Percentiles rank a stretch among this genome's conserved stretches.
phyloP scores from a whole-genome alignment of 2,113 vertebrate species.

The Apteryx owenii region DNA sequence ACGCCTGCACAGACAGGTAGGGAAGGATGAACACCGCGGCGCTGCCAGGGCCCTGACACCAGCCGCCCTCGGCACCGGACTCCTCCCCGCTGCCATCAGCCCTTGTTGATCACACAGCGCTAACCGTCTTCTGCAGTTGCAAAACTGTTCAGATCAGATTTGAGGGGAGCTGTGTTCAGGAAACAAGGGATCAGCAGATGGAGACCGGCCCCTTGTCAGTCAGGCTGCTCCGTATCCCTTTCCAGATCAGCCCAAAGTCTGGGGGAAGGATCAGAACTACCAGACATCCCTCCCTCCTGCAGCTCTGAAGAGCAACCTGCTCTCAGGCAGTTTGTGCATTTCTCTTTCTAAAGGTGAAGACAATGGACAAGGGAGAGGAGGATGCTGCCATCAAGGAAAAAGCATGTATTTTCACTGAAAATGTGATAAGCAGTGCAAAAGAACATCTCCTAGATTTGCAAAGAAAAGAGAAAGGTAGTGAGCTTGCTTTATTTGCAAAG shows the following conservation, averaged over 20 bases:
- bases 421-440: not conserved
- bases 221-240: not conserved
- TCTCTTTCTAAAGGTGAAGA: not conserved
- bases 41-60: not conserved
- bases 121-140: not conserved
- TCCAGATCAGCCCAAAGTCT: not conserved
- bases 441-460: not conserved
- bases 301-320: not conserved
- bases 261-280: not conserved
- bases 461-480: slow-evolving; percentile 32
- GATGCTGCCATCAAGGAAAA: not conserved
- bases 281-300: too few species aligned
- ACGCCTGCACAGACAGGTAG: not conserved
- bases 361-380: not conserved
- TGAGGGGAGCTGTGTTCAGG: not conserved
- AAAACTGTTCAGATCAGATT: not conserved
- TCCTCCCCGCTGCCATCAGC: not conserved
- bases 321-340: not conserved
- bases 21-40: not conserved
- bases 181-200: not conserved
- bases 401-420: not conserved
- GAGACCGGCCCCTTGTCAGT: not conserved
- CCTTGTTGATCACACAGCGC: not conserved
- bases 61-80: too few species aligned
- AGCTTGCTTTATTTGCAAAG: not conserved